These are phyloP conservation scores for Melipona quadrifasciata DNA, from an alignment of 1,140 invertebrate genomes.

Conservation along the genomic window DNA sequence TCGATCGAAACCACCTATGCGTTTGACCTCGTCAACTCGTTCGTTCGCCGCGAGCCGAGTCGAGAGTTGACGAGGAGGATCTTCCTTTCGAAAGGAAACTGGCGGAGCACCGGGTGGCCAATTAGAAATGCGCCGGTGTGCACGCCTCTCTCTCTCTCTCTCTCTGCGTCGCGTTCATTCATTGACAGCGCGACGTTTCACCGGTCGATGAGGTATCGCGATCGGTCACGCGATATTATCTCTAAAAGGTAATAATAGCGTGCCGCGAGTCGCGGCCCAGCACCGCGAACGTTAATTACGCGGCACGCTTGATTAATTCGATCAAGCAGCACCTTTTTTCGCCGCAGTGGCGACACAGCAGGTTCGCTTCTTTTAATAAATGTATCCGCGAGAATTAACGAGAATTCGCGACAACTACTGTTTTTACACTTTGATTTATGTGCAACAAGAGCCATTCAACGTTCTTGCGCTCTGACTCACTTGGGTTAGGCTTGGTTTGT, in stretches of 20 bases:
- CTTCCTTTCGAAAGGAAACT: slow-evolving; percentile 27
- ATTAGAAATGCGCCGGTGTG: slow-evolving; percentile 48
- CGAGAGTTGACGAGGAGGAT: slow-evolving; percentile 21
- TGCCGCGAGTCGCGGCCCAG: slow-evolving; percentile 4
- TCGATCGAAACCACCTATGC: slow-evolving; percentile 44
- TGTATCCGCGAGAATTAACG: no score
- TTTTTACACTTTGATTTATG: no score
- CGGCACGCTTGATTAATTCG: slow-evolving; percentile 53
- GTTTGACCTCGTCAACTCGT: slow-evolving; percentile 57
- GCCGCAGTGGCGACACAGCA: background rate
- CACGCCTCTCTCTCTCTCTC: no score
- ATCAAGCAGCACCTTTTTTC: slow-evolving; percentile 23
- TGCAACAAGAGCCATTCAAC: no score
- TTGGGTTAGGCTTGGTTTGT: no score
- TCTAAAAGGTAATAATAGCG: slow-evolving; percentile 52
- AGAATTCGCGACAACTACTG: no score
- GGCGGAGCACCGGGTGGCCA: slow-evolving; percentile 36
- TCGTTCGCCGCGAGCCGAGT: background rate
- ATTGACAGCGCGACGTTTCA: slow-evolving; percentile 54
- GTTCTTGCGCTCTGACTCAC: no score
- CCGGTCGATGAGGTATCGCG: slow-evolving; percentile 46
- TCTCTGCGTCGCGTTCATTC: slow-evolving; percentile 39
- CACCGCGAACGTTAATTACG: slow-evolving; percentile 56
- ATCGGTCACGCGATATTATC: slow-evolving; percentile 43
- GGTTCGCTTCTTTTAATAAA: background rate